These are phyloP conservation scores for Pithys albifrons DNA, from an alignment of 2,113 vertebrate genomes.

Conservation along the genomic window DNA sequence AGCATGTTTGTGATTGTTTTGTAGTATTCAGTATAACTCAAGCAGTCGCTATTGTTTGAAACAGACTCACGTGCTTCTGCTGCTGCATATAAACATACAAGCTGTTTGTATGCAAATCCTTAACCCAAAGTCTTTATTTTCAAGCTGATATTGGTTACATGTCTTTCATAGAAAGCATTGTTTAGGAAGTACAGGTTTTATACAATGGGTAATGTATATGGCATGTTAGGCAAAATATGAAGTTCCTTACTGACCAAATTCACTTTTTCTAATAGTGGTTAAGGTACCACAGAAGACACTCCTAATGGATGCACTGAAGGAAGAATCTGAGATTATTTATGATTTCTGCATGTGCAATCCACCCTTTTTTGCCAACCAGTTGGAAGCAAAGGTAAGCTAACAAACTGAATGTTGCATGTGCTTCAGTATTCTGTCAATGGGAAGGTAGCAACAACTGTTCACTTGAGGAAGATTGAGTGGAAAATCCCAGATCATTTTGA, in stretches of 20 bases:
- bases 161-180: not conserved
- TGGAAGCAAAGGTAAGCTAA: conserved; percentile 89
- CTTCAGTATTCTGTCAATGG: not conserved
- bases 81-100: not conserved
- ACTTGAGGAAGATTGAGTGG: not conserved
- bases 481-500: not conserved
- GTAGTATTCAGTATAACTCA: not conserved
- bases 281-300: conserved; percentile 98
- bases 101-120: not conserved
- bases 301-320: conserved; percentile 96
- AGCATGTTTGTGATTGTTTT: not conserved
- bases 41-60: not conserved
- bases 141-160: not conserved
- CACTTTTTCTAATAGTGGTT: conserved; percentile 81
- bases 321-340: conserved; percentile 92
- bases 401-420: not conserved
- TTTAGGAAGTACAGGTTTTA: not conserved
- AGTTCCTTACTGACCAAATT: not conserved
- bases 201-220: not conserved
- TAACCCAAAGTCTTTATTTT: not conserved
- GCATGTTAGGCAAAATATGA: not conserved
- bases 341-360: conserved; percentile 99
- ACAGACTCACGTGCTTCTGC: not conserved
- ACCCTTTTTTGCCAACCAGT: conserved; percentile 96
- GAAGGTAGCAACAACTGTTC: not conserved